Conservation (phyloP, 2,113 vertebrate genomes). For the Catagonus wagneri region DNA sequence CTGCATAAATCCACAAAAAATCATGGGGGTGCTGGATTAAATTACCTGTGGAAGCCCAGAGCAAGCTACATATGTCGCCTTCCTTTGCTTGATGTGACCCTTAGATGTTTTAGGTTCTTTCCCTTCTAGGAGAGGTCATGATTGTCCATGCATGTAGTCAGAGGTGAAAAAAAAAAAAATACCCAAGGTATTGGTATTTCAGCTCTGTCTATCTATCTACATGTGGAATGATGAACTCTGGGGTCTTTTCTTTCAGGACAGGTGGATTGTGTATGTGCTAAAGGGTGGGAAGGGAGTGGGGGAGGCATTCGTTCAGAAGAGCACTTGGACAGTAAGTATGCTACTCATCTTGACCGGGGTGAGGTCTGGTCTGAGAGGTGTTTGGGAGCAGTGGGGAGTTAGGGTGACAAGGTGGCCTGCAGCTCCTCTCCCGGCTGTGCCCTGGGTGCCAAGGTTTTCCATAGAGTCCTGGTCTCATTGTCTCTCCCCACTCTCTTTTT, state of each 20-base stretch:
- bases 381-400: slow-evolving; percentile 44
- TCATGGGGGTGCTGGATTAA: not conserved
- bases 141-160: not conserved
- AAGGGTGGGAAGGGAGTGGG: slow-evolving; percentile 49
- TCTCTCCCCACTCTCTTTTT: slow-evolving; percentile 87
- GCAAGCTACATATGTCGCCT: not conserved
- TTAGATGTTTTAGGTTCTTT: not conserved
- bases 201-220: not conserved
- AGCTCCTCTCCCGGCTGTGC: slow-evolving; percentile 69
- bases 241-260: slow-evolving; percentile 54
- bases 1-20: not conserved
- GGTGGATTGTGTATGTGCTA: not conserved
- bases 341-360: slow-evolving; percentile 50
- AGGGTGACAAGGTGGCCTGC: slow-evolving; percentile 65
- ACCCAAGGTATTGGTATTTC: not conserved
- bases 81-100: not conserved
- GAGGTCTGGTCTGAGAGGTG: not conserved
- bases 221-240: not conserved
- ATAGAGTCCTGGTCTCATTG: slow-evolving; percentile 88
- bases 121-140: slow-evolving; percentile 31
- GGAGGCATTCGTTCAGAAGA: slow-evolving; percentile 57
- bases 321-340: slow-evolving; percentile 85
- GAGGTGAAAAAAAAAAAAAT: not conserved
- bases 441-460: slow-evolving; percentile 81
- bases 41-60: not conserved